Evolutionary conservation across 2,888 invertebrate species (phyloP).

Genomic region (Cheiracanthium punctorium): DNA sequence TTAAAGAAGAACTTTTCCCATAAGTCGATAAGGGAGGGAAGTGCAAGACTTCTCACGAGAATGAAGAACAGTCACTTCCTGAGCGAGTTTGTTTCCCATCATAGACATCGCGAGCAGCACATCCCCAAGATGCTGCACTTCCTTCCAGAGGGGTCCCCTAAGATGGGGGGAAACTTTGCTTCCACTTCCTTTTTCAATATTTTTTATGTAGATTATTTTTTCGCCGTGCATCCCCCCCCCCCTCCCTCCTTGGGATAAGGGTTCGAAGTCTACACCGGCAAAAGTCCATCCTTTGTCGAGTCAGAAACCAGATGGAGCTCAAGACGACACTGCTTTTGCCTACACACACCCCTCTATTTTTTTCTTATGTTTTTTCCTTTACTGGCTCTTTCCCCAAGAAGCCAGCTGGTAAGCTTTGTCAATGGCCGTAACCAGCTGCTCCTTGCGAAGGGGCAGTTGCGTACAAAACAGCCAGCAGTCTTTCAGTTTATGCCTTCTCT

Average conservation of each 20-base stretch:
- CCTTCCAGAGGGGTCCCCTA: conserved; percentile 25
- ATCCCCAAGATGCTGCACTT: conserved; percentile 63
- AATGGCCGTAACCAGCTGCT: conserved; percentile 63
- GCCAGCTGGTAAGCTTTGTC: conserved; percentile 67
- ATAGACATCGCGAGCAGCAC: conserved; percentile 48
- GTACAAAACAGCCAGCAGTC: conserved; percentile 36
- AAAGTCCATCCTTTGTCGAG: conserved; percentile 51
- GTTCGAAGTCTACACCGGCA: conserved; percentile 53
- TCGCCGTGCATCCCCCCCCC: conserved; percentile 23
- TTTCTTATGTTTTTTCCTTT: not conserved
- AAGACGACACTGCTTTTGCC: conserved; percentile 30
- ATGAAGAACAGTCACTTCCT: conserved; percentile 56
- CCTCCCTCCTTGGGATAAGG: conserved; percentile 20
- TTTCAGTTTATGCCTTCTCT: conserved; percentile 6
- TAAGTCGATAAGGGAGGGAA: conserved; percentile 32
- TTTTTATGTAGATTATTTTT: conserved; percentile 45
- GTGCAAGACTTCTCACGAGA: conserved; percentile 51
- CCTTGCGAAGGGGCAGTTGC: conserved; percentile 14
- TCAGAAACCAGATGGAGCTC: conserved; percentile 57
- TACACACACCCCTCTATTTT: conserved; percentile 48
- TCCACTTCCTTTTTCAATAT: conserved; percentile 63
- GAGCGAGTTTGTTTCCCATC: conserved; percentile 67
- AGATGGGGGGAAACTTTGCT: conserved; percentile 47
- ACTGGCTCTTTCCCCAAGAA: conserved; percentile 35
- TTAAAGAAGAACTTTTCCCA: conserved; percentile 51